These are phyloP conservation scores for Sprattus sprattus DNA, from an alignment of 2,113 vertebrate genomes.

Conservation along the genomic window DNA sequence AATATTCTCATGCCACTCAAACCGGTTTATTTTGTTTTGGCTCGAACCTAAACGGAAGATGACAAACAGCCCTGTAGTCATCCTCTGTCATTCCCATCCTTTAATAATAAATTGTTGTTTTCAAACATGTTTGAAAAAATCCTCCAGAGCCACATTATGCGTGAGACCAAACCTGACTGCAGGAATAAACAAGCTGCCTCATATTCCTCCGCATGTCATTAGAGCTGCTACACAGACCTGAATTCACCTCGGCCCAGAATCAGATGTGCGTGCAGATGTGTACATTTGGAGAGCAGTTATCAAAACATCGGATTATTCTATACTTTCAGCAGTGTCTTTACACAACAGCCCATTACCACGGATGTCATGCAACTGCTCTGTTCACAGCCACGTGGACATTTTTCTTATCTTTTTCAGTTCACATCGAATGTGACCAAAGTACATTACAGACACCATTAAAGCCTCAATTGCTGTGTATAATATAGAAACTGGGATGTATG, in stretches of 20 bases:
- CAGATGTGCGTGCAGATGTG: background rate
- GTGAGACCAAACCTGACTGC: slow-evolving; percentile 3
- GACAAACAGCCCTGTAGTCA: background rate
- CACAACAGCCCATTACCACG: background rate
- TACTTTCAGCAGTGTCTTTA: background rate
- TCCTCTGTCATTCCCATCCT: background rate
- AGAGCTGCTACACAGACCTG: background rate
- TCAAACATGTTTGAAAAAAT: background rate
- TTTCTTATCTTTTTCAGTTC: background rate
- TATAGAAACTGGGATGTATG: too few relatives aligned
- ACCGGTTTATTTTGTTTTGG: background rate
- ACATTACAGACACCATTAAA: background rate
- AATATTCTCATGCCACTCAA: background rate
- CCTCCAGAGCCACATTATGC: background rate
- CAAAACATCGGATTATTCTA: background rate
- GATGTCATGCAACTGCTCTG: background rate
- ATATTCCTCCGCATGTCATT: background rate
- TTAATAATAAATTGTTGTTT: slow-evolving; percentile 4
- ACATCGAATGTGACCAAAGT: background rate
- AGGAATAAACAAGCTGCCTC: background rate
- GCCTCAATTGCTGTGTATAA: too few relatives aligned
- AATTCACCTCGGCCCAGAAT: background rate
- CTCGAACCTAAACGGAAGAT: background rate
- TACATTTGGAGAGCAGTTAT: background rate
- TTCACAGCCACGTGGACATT: background rate